These are phyloP conservation scores for Pedionomus torquatus DNA, from an alignment of 2,113 vertebrate species.

Conservation along the genomic window DNA sequence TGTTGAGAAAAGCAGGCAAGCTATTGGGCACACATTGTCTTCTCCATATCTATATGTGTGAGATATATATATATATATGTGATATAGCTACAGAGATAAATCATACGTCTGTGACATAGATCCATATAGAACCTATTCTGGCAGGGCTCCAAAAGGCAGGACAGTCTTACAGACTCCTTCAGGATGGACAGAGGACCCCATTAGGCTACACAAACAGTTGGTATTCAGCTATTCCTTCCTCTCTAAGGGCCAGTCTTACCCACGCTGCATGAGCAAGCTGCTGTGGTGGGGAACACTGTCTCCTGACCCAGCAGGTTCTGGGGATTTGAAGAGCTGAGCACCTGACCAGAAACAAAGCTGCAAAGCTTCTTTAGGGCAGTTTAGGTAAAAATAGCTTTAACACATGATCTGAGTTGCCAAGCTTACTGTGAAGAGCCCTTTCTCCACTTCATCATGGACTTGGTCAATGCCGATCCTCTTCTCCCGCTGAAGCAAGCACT, in stretches of 20 bases:
- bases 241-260: too few species aligned
- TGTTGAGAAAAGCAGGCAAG: background rate
- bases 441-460: background rate
- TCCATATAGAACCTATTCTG: too few species aligned
- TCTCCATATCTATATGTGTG: background rate
- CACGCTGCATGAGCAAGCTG: background rate
- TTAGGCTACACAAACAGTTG: too few species aligned
- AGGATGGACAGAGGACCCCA: too few species aligned
- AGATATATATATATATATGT: background rate
- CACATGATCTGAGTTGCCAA: background rate
- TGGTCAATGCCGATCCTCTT: background rate
- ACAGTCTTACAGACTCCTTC: too few species aligned
- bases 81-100: background rate
- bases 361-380: background rate
- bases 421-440: background rate
- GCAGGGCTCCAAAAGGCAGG: too few species aligned
- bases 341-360: background rate
- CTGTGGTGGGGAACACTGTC: background rate
- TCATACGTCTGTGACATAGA: too few species aligned
- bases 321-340: background rate
- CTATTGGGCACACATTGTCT: accelerated
- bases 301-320: background rate
- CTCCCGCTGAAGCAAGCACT: background rate
- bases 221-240: too few species aligned
- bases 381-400: background rate